Percentiles rank a stretch among this genome's conserved stretches.
These are phyloP conservation scores for Lasioglossum malachurum DNA, from an alignment of 2,888 invertebrate species.

Conservation along the genomic window DNA sequence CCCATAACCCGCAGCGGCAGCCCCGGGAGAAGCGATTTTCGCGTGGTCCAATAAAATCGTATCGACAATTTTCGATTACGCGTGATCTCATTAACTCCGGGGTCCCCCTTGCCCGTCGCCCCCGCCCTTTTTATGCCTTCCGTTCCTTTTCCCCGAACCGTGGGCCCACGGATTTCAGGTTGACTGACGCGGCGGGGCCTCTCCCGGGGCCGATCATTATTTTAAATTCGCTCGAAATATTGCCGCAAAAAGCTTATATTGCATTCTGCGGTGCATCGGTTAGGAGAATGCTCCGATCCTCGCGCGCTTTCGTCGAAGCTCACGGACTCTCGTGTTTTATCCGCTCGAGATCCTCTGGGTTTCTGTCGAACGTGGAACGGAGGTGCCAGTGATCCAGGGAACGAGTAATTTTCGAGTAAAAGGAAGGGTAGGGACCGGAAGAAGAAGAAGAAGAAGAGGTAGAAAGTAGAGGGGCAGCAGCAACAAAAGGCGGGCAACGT, in stretches of 20 bases:
- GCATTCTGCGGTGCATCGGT: slow-evolving; percentile 73
- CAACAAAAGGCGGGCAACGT: slow-evolving; percentile 32
- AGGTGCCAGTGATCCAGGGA: slow-evolving; percentile 19
- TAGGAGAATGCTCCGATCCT: slow-evolving; percentile 12
- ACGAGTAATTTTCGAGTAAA: slow-evolving; percentile 65
- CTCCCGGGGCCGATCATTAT: slow-evolving; percentile 72
- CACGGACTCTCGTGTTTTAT: not conserved
- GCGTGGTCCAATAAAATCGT: slow-evolving; percentile 81
- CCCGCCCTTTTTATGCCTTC: slow-evolving; percentile 10
- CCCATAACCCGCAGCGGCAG: not conserved
- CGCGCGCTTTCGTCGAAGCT: not conserved
- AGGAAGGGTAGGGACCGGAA: not conserved
- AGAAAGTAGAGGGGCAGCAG: slow-evolving; percentile 23
- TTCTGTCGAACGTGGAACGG: not conserved
- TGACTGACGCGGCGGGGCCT: slow-evolving; percentile 28
- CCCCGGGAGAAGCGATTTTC: slow-evolving; percentile 61
- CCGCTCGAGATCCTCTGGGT: not conserved
- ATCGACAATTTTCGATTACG: slow-evolving; percentile 84
- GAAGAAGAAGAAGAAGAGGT: not conserved
- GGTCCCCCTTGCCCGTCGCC: slow-evolving; percentile 35
- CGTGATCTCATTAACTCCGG: slow-evolving; percentile 84
- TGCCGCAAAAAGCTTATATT: slow-evolving; percentile 78
- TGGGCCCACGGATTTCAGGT: slow-evolving; percentile 55
- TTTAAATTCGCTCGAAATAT: slow-evolving; percentile 79
- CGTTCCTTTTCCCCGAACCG: slow-evolving; percentile 39